Conservation (phyloP, 2,888 invertebrate genomes). For the Mongoloraphidia duomilia region DNA sequence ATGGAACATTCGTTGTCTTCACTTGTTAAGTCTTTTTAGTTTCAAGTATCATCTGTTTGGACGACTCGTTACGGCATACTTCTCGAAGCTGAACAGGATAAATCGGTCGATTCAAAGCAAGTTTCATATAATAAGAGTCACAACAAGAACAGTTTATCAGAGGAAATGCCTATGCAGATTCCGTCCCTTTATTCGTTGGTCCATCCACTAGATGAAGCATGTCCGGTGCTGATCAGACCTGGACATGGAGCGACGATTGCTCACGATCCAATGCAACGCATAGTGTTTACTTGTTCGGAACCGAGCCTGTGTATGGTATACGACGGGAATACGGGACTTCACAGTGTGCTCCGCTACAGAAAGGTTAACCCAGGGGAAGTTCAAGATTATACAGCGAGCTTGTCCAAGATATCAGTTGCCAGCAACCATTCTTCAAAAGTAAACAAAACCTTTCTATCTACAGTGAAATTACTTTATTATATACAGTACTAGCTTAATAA, state of each 20-base stretch:
- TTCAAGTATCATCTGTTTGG: constrained; percentile 71
- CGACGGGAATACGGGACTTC: constrained; percentile 59
- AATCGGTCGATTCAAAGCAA: neutral
- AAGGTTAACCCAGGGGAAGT: constrained; percentile 62
- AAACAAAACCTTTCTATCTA: too few species aligned
- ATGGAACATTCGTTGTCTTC: too few species aligned
- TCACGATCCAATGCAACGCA: constrained; percentile 42
- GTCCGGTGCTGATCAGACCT: constrained; percentile 63
- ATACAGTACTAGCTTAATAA: too few species aligned
- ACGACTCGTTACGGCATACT: constrained; percentile 72
- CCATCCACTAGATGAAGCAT: constrained; percentile 84
- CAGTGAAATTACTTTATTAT: too few species aligned
- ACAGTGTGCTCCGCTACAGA: constrained; percentile 70
- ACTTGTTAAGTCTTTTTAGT: constrained; percentile 22
- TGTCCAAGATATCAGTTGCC: neutral
- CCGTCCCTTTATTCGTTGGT: constrained; percentile 75
- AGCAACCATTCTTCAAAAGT: neutral
- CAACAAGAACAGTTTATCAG: neutral
- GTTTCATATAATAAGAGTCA: too few species aligned
- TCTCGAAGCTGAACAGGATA: constrained; percentile 48
- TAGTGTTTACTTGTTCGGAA: constrained; percentile 61
- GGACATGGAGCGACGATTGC: constrained; percentile 41
- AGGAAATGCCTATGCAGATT: constrained; percentile 23
- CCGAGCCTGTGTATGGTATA: constrained; percentile 74
- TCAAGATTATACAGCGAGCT: constrained; percentile 18